Conservation (phyloP, 2,888 invertebrate genomes). For the Caenorhabditis sp. region DNA sequence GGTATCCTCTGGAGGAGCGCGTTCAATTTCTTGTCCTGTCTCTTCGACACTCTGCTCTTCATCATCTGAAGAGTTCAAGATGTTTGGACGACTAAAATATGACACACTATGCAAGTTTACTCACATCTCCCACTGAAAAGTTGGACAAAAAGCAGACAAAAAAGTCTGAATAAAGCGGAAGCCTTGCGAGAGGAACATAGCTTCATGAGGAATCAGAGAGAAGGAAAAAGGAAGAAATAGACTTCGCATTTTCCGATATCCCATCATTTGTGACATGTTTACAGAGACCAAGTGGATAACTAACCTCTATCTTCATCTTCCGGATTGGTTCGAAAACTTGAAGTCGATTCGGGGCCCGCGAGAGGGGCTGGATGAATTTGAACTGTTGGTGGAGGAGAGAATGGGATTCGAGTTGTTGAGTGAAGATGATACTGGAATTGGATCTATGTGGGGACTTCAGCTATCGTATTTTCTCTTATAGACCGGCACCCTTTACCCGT, state of each 20-base stretch:
- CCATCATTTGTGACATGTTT: constrained; percentile 62
- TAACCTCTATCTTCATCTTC: constrained; percentile 56
- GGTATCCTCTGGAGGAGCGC: constrained; percentile 1
- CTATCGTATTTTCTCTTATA: too few relatives aligned
- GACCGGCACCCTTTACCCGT: too few relatives aligned
- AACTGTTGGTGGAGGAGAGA: constrained; percentile 43
- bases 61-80: constrained; percentile 17
- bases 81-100: too few relatives aligned
- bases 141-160: constrained; percentile 42
- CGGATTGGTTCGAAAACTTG: constrained; percentile 59
- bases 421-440: constrained; percentile 53
- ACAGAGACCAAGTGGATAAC: constrained; percentile 14
- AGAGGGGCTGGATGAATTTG: constrained; percentile 66
- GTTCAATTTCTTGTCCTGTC: constrained; percentile 38
- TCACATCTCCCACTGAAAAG: constrained; percentile 35
- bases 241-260: constrained; percentile 19
- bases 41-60: constrained; percentile 36
- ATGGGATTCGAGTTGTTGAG: constrained; percentile 34
- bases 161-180: constrained; percentile 47
- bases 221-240: constrained; percentile 1
- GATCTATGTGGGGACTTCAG: too few relatives aligned
- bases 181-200: constrained; percentile 45
- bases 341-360: constrained; percentile 70
- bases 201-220: constrained; percentile 24
- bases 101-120: neutral